Conservation (phyloP, 2,797 vertebrate species). For the Fistularia tabacaria region DNA sequence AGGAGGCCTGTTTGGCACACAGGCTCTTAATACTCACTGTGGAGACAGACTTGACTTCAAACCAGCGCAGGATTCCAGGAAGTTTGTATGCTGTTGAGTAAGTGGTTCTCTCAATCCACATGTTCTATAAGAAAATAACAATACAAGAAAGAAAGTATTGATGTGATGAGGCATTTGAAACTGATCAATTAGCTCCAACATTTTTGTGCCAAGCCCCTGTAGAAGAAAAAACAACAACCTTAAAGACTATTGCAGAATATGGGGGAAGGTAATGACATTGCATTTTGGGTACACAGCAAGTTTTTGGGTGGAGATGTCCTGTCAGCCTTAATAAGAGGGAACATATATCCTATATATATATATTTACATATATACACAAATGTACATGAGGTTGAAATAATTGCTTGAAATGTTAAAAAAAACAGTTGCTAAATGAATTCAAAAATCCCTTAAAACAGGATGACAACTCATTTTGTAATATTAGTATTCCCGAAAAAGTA, state of each 20-base stretch:
- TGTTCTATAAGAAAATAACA: conserved; percentile 64
- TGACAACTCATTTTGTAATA: too few species aligned
- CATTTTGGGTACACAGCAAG: conserved; percentile 1
- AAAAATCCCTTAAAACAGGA: too few species aligned
- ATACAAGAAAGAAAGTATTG: neutral
- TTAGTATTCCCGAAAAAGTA: too few species aligned
- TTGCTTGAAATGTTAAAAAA: too few species aligned
- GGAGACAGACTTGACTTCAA: conserved; percentile 75
- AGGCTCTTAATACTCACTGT: conserved; percentile 64
- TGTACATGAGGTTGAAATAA: too few species aligned
- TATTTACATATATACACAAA: too few species aligned
- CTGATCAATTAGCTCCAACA: neutral
- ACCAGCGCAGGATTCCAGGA: conserved; percentile 81
- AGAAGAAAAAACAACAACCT: neutral
- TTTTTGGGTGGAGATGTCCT: too few species aligned
- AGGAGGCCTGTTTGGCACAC: conserved; percentile 21
- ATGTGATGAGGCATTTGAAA: neutral
- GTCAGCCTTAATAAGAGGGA: too few species aligned
- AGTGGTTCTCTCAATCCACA: conserved; percentile 82
- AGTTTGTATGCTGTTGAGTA: conserved; percentile 79
- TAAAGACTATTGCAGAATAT: neutral
- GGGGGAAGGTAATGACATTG: conserved; percentile 21
- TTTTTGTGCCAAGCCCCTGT: neutral
- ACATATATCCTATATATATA: too few species aligned
- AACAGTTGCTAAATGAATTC: too few species aligned